Percentiles rank a stretch among this genome's conserved stretches.
Conservation (phyloP, 2,113 vertebrate species). For the Pitta sordida region DNA sequence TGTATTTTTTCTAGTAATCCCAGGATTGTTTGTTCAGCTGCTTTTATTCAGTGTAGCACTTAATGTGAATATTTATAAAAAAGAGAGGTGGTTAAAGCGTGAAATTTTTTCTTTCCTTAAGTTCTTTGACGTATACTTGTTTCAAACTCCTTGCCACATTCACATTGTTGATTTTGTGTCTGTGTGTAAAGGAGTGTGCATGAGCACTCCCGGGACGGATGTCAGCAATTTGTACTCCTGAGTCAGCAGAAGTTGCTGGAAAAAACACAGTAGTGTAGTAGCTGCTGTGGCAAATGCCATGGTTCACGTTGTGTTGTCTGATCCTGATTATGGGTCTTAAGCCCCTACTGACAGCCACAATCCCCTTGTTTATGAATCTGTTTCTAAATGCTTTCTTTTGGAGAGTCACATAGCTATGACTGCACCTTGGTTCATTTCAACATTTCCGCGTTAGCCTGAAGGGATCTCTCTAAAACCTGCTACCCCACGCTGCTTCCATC, state of each 20-base stretch:
- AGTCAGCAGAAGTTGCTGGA: constrained; percentile 40
- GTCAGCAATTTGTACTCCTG: not conserved
- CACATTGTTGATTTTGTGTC: not conserved
- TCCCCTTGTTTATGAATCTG: constrained; percentile 40
- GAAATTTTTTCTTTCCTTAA: not conserved
- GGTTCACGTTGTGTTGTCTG: not conserved
- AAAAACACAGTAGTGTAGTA: not conserved
- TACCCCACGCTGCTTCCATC: not conserved
- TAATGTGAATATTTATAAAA: not conserved
- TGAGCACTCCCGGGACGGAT: not conserved
- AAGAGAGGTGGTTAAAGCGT: not conserved
- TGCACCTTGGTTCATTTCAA: not conserved
- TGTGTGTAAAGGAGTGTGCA: not conserved
- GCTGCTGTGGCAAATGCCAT: fast-evolving
- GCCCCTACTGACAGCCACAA: constrained; percentile 23
- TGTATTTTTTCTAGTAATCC: constrained; percentile 22
- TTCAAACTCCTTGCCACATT: not conserved
- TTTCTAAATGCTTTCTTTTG: not conserved
- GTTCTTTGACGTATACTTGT: not conserved
- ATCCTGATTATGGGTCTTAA: constrained; percentile 7
- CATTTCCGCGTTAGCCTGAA: not conserved
- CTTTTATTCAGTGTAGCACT: constrained; percentile 22
- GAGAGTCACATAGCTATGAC: not conserved
- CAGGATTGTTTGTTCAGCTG: constrained; percentile 41
- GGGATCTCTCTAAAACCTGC: not conserved